phyloP scores from a whole-genome alignment of 2,888 invertebrate genomes.

The Drosophila helvetica region DNA sequence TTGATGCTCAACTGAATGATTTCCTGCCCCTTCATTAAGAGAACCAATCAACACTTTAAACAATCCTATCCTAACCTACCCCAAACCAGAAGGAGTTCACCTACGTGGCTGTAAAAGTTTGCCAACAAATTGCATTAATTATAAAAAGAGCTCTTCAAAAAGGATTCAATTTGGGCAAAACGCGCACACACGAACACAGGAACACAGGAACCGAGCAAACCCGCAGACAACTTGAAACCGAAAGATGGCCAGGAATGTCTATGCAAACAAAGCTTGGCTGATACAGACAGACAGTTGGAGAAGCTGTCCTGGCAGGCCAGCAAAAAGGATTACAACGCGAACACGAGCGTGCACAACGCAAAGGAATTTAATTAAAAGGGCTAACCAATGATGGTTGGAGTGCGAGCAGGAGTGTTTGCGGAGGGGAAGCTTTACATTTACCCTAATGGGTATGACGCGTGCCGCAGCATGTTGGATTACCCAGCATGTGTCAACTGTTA shows the following conservation, averaged over 20 bases:
- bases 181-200: conserved; percentile 17
- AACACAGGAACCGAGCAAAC: conserved; percentile 12
- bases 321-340: conserved; percentile 71
- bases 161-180: conserved; percentile 53
- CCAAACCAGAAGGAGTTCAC: conserved; percentile 2
- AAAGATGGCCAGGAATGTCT: conserved; percentile 56
- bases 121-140: conserved; percentile 74
- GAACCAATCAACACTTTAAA: conserved; percentile 19
- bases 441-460: conserved; percentile 44
- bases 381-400: conserved; percentile 37
- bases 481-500: conserved; percentile 48
- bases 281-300: conserved; percentile 8
- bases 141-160: conserved; percentile 65
- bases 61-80: conserved; percentile 13
- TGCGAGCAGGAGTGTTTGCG: neutral
- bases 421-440: conserved; percentile 5
- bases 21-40: conserved; percentile 2
- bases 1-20: neutral
- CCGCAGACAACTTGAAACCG: conserved; percentile 43
- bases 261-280: conserved; percentile 58
- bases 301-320: conserved; percentile 40
- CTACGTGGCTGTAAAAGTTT: conserved; percentile 31
- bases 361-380: conserved; percentile 75
- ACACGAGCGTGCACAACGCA: conserved; percentile 59
- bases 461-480: conserved; percentile 51